Conservation (phyloP, 2,113 vertebrate species). For the Brienomyrus brachyistius region DNA sequence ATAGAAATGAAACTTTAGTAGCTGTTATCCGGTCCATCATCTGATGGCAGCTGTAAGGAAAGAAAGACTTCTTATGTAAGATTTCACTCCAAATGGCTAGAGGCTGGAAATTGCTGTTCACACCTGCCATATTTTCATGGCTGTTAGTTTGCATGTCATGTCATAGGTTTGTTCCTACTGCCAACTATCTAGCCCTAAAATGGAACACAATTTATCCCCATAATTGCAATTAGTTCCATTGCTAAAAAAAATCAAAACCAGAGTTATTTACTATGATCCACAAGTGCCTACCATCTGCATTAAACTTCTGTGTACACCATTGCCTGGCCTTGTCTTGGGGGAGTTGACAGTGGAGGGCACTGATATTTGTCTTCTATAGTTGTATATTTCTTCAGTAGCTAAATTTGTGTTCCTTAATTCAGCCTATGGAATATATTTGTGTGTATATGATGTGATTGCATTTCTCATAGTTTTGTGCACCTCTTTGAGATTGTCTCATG, state of each 20-base stretch:
- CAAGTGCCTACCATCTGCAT: neutral
- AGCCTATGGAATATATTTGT: neutral
- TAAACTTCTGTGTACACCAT: neutral
- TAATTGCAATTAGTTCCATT: neutral
- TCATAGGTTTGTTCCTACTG: neutral
- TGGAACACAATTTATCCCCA: neutral
- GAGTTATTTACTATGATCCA: neutral
- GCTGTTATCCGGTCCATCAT: neutral
- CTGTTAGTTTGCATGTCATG: neutral
- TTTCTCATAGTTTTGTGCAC: neutral
- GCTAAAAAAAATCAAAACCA: neutral
- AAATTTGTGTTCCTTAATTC: neutral
- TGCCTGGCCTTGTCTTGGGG: neutral
- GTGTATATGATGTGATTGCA: neutral
- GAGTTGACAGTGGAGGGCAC: neutral
- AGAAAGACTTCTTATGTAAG: neutral
- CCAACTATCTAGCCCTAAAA: neutral
- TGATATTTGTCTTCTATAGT: neutral
- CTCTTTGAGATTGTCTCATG: neutral
- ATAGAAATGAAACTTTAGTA: neutral
- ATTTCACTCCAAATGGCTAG: neutral
- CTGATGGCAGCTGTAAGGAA: neutral
- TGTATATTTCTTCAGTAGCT: neutral
- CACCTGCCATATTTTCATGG: neutral
- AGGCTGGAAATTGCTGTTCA: neutral